phyloP scores from a whole-genome alignment of 2,113 vertebrate genomes.

The Neogobius melanostomus region DNA sequence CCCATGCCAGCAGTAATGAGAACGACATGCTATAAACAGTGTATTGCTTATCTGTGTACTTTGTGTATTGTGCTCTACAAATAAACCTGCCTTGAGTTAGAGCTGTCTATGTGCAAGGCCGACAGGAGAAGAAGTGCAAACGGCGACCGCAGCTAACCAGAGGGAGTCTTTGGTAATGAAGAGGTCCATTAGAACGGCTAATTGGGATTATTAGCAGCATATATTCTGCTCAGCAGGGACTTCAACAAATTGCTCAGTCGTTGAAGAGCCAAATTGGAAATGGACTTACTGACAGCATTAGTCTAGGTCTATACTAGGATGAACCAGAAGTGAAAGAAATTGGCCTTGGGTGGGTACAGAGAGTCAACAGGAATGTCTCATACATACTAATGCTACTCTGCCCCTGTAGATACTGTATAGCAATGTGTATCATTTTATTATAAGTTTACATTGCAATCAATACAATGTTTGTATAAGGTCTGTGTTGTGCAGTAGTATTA shows the following conservation, averaged over 20 bases:
- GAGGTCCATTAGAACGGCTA: constrained; percentile 65
- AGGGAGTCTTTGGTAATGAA: constrained; percentile 54
- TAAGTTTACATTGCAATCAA: too few species aligned
- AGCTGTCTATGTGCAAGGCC: neutral
- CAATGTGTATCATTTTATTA: too few species aligned
- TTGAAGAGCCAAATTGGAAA: constrained; percentile 56
- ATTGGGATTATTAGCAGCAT: constrained; percentile 73
- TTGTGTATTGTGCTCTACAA: too few species aligned
- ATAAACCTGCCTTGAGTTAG: too few species aligned
- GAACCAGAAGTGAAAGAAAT: neutral
- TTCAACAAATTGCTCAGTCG: constrained; percentile 65
- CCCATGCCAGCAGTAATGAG: too few species aligned
- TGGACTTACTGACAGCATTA: constrained; percentile 28
- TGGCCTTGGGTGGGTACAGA: neutral
- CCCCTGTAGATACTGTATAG: too few species aligned
- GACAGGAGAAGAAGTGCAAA: constrained; percentile 38
- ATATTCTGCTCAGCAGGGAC: constrained; percentile 70
- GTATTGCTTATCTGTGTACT: too few species aligned
- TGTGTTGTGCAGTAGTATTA: too few species aligned
- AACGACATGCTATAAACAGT: too few species aligned
- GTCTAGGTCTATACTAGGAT: neutral
- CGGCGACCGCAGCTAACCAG: constrained; percentile 45
- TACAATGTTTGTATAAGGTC: too few species aligned
- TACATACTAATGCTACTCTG: too few species aligned
- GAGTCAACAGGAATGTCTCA: neutral